phyloP scores from a whole-genome alignment of 2,797 vertebrate species.

The Neosilurus mollespiculum region DNA sequence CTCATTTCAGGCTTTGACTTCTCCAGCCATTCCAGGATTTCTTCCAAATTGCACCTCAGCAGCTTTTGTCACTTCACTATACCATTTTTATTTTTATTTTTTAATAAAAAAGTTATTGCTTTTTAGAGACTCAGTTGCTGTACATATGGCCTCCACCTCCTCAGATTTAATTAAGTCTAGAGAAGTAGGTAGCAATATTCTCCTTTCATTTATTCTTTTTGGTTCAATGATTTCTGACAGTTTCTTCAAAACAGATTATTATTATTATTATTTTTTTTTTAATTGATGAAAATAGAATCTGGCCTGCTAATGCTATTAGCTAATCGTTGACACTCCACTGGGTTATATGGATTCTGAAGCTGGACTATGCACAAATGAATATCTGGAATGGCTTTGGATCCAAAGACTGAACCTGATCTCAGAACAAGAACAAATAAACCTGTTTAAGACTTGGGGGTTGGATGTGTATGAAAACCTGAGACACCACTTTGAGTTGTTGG shows the following conservation, averaged over 20 bases:
- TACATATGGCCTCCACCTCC: slow-evolving; percentile 7
- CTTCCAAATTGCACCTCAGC: slow-evolving; percentile 18
- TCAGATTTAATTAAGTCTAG: slow-evolving; percentile 1
- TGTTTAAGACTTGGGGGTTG: slow-evolving; percentile 39
- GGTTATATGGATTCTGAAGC: slow-evolving; percentile 22
- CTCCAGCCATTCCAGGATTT: slow-evolving; percentile 45
- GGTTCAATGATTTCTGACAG: background rate
- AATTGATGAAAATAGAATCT: slow-evolving; percentile 1
- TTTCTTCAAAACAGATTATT: background rate
- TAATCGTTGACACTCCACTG: background rate
- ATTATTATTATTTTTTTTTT: background rate
- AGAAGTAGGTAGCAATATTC: slow-evolving; percentile 1
- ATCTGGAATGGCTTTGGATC: slow-evolving; percentile 37
- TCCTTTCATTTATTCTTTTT: background rate
- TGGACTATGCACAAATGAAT: background rate
- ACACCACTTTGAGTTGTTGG: slow-evolving; percentile 43
- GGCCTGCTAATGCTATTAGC: slow-evolving; percentile 1
- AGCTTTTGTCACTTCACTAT: slow-evolving; percentile 16
- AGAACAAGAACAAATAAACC: slow-evolving; percentile 31
- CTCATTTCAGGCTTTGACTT: slow-evolving; percentile 42
- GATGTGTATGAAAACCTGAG: slow-evolving; percentile 34
- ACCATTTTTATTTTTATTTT: slow-evolving; percentile 22
- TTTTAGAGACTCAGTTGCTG: slow-evolving; percentile 12
- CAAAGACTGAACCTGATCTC: slow-evolving; percentile 31
- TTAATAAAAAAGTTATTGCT: slow-evolving; percentile 10